Percentiles rank a stretch among this genome's conserved stretches.
Conservation (phyloP, 2,113 vertebrate genomes). For the Salvator merianae region DNA sequence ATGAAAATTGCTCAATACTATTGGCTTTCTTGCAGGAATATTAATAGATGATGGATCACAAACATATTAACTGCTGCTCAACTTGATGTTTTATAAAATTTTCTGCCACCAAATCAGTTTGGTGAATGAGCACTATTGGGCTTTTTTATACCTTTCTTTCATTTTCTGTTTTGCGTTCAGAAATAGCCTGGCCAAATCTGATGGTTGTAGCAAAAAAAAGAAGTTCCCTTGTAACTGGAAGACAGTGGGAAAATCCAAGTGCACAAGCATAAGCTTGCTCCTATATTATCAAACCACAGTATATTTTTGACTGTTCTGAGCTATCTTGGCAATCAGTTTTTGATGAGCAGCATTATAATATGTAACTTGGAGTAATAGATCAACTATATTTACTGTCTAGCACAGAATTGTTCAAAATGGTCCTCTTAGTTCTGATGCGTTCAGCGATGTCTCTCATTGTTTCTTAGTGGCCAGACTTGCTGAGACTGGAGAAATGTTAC, state of each 20-base stretch:
- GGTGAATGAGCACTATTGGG: background rate
- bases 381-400: no score
- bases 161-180: background rate
- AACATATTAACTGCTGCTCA: background rate
- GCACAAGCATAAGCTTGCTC: background rate
- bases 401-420: no score
- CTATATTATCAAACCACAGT: background rate
- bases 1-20: background rate
- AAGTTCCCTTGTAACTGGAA: background rate
- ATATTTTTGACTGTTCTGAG: background rate
- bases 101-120: background rate
- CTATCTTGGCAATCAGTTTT: background rate
- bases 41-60: background rate
- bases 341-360: no score
- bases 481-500: no score
- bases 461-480: no score
- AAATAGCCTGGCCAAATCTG: background rate
- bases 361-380: no score
- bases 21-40: background rate
- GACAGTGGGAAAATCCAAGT: background rate
- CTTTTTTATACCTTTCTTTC: background rate
- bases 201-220: background rate
- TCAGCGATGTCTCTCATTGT: no score
- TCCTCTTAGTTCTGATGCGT: no score
- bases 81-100: background rate